Base-by-base conservation (phyloP, 2,888 invertebrate species). In the Laspeyria flexula region DNA sequence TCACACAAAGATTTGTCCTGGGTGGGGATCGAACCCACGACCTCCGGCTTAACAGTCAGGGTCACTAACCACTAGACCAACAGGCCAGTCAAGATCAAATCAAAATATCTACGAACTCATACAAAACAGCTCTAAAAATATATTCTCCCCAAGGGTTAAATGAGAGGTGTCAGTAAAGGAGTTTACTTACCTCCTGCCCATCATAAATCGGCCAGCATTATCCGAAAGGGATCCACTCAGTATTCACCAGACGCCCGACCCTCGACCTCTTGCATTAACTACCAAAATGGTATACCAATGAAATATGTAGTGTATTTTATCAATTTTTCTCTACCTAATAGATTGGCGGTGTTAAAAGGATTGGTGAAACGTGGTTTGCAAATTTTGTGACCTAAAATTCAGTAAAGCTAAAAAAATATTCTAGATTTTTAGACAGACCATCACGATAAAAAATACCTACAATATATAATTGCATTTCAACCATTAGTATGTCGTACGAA, bases 141-240 rank as follows among this genome's bases (percentile, higher is more conserved):
- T n/a, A 15, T 16, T 29, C 37, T 25, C 27, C 34, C 25, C 6
- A 34, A 29, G 21, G 37, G 25, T 43, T 45, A 59, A 69, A 58
- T 65, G 54, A 60, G 41, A 61, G 51, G 49, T 63, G 65, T 62
- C 68, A 65, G 60, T 62, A 65, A 33, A 58, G 45, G 48, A 47
- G 49, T 49, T 51, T 46, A 46, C 49, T 49, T 57, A 44, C 55
- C 60, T 55, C 27, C 57, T 34, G 33, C 53, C 42, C 33, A 55
- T 61, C 71, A 66, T 72, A 72, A 71, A 69, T 72, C 59, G 59
- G 52, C 37, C 38, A 50, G 64, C 45, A 69, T 65, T 69, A 69
- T 68, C 58, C 48, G 27, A 55, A 60, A 61, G 51, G 64, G 56
- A 49, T 56, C 59, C 55, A 47, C 46, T 66, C 45, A n/a, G 52